Percentiles rank a stretch among this genome's conserved stretches.
phyloP scores from a whole-genome alignment of 2,888 invertebrate species.

The Volucella inflata region DNA sequence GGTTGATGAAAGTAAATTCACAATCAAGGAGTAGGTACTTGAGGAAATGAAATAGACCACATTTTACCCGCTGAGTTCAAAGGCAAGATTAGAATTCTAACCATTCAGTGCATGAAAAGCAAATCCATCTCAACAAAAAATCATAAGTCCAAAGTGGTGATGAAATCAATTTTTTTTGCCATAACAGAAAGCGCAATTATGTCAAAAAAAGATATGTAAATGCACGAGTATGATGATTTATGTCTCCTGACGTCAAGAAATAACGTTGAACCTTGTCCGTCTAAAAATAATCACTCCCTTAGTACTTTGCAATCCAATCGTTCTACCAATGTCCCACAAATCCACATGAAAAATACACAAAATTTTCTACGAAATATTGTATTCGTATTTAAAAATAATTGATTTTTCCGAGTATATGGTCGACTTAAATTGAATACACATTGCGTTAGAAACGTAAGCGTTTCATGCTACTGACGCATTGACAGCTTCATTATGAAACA shows the following conservation, averaged over 20 bases:
- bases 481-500: constrained; percentile 57
- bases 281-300: background rate
- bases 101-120: background rate
- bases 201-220: no score
- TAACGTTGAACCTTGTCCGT: background rate
- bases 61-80: no score
- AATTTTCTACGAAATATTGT: constrained; percentile 10
- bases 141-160: background rate
- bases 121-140: background rate
- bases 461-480: constrained; percentile 46
- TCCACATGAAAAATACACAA: constrained; percentile 13
- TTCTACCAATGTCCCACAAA: constrained; percentile 4
- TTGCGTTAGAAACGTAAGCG: constrained; percentile 21
- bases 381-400: constrained; percentile 6
- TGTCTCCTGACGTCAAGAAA: constrained; percentile 5
- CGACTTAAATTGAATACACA: constrained; percentile 6
- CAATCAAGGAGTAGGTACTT: no score
- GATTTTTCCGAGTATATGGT: no score
- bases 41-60: no score
- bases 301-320: constrained; percentile 23
- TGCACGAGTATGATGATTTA: no score
- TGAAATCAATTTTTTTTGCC: no score
- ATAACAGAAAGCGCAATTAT: no score
- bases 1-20: no score
- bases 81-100: no score